Percentiles rank a stretch among this genome's conserved stretches.
phyloP scores from a whole-genome alignment of 2,113 vertebrate genomes.

The Maccullochella peelii region DNA sequence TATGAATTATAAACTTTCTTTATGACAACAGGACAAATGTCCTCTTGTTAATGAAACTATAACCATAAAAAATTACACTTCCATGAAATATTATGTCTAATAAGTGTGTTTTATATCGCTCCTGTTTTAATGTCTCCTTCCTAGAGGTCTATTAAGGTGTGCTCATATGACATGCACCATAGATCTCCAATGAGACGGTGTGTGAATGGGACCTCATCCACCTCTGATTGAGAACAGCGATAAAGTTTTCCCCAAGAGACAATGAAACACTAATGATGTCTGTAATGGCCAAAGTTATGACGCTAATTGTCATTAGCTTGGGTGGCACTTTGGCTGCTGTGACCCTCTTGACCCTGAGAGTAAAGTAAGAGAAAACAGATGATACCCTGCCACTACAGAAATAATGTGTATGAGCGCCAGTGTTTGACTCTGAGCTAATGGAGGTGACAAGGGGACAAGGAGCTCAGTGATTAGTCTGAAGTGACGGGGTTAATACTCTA shows the following conservation, averaged over 20 bases:
- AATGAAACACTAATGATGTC: constrained; percentile 69
- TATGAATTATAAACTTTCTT: constrained; percentile 7
- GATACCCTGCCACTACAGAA: constrained; percentile 22
- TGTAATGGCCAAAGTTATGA: constrained; percentile 61
- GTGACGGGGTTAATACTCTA: constrained; percentile 61
- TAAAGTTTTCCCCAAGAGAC: constrained; percentile 56
- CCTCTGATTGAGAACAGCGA: constrained; percentile 57
- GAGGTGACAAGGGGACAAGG: constrained; percentile 44
- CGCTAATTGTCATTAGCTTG: constrained; percentile 49
- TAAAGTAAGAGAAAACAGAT: constrained; percentile 16
- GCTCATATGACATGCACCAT: constrained; percentile 45
- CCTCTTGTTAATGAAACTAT: constrained; percentile 33
- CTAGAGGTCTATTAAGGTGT: constrained; percentile 31
- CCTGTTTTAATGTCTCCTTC: constrained; percentile 41
- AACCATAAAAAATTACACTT: constrained; percentile 34
- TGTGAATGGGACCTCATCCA: constrained; percentile 32
- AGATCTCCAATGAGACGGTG: constrained; percentile 37
- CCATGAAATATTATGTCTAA: constrained; percentile 38
- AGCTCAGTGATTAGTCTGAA: constrained; percentile 60
- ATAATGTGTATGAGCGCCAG: not conserved
- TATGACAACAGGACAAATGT: constrained; percentile 27
- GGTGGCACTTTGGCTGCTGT: constrained; percentile 34
- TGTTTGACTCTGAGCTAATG: constrained; percentile 47
- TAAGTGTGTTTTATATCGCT: constrained; percentile 16
- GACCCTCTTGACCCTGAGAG: constrained; percentile 33